phyloP scores from a whole-genome alignment of 2,888 invertebrate species.

The Pollenia griseotomentosa region DNA sequence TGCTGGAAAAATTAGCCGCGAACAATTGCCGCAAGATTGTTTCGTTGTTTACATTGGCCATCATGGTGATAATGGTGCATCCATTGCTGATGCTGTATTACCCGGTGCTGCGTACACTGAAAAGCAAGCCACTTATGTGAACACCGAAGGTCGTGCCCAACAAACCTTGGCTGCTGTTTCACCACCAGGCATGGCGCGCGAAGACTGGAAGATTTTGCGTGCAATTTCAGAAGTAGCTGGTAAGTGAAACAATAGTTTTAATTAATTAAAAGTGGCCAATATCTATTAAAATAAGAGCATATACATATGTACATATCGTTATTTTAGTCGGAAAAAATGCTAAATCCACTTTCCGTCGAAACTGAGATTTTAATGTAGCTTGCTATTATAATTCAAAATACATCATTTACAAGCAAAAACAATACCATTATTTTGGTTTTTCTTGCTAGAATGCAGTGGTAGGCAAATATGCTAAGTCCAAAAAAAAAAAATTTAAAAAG shows the following conservation, averaged over 20 bases:
- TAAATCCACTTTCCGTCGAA: too few relatives aligned
- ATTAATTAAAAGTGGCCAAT: too few relatives aligned
- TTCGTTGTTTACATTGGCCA: slow-evolving; percentile 97
- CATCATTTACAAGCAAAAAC: too few relatives aligned
- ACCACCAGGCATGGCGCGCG: slow-evolving; percentile 96
- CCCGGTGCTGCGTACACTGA: slow-evolving; percentile 99
- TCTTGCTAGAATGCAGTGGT: too few relatives aligned
- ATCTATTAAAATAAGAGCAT: too few relatives aligned
- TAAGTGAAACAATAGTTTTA: slow-evolving; percentile 65
- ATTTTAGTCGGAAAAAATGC: too few relatives aligned
- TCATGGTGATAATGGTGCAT: slow-evolving; percentile 97
- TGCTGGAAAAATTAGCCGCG: slow-evolving; percentile 90
- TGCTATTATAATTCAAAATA: too few relatives aligned
- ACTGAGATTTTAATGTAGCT: too few relatives aligned
- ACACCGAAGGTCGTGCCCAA: slow-evolving; percentile 98
- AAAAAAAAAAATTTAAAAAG: too few relatives aligned
- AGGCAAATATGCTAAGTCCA: too few relatives aligned
- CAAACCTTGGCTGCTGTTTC: slow-evolving; percentile 94
- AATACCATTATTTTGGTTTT: too few relatives aligned
- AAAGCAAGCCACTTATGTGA: slow-evolving; percentile 98
- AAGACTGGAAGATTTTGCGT: slow-evolving; percentile 99
- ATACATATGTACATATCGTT: too few relatives aligned
- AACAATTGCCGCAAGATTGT: slow-evolving; percentile 91
- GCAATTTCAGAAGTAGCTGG: slow-evolving; percentile 96
- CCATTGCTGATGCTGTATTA: slow-evolving; percentile 95